Conservation (phyloP, 2,888 invertebrate genomes). For the Rhamnusium bicolor region DNA sequence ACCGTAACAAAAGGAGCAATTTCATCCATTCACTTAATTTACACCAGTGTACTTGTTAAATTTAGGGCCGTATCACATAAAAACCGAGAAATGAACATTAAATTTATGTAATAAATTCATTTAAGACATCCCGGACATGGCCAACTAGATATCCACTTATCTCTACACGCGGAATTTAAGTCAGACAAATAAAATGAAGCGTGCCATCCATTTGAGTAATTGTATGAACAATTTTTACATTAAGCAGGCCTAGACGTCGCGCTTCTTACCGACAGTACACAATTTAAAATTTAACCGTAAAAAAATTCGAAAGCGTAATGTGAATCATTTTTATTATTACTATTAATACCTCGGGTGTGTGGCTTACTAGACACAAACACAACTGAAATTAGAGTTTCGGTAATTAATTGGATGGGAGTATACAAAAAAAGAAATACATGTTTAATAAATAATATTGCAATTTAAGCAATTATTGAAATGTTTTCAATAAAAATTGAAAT, state of each 20-base stretch:
- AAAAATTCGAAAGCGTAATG: slow-evolving; percentile 31
- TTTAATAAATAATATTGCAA: too few relatives aligned
- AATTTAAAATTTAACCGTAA: slow-evolving; percentile 30
- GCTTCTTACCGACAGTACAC: slow-evolving; percentile 19
- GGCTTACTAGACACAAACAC: not conserved
- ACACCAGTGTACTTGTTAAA: slow-evolving; percentile 4
- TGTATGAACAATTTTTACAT: slow-evolving; percentile 42
- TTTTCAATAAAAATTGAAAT: too few relatives aligned
- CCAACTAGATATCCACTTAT: slow-evolving; percentile 64
- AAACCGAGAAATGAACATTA: slow-evolving; percentile 38
- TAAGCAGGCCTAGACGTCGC: slow-evolving; percentile 35
- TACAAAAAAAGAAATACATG: too few relatives aligned
- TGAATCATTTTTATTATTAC: slow-evolving; percentile 19
- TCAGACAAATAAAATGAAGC: slow-evolving; percentile 48
- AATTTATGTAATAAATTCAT: slow-evolving; percentile 62
- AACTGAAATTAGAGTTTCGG: not conserved
- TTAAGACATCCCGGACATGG: slow-evolving; percentile 69
- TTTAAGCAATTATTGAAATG: too few relatives aligned
- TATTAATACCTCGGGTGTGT: not conserved
- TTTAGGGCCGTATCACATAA: slow-evolving; percentile 7
- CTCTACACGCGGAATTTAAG: slow-evolving; percentile 62
- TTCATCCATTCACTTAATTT: not conserved
- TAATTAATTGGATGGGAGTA: slow-evolving; percentile 14
- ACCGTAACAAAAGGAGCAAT: slow-evolving; percentile 1
- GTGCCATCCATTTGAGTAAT: slow-evolving; percentile 46